These are phyloP conservation scores for Andrena dorsata DNA, from an alignment of 2,888 invertebrate species.

Conservation along the genomic window DNA sequence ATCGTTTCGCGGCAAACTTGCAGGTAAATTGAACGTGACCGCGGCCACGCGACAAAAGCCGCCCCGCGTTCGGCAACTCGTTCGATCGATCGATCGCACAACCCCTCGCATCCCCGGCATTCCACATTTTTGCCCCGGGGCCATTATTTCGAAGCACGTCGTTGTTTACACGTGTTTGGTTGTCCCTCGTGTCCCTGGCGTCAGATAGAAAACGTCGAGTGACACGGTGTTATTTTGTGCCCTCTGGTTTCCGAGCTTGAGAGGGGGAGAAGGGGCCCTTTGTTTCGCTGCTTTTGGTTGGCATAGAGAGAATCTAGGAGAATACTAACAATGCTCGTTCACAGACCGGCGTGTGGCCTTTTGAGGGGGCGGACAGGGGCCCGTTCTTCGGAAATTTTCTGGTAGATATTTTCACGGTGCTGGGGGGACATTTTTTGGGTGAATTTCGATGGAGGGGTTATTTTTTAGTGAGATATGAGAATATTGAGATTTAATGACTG, in stretches of 20 bases:
- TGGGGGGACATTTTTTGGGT: not conserved
- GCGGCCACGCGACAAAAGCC: constrained; percentile 42
- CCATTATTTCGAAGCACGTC: not conserved
- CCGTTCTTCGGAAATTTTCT: constrained; percentile 14
- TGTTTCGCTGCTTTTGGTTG: constrained; percentile 13
- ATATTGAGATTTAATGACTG: no score
- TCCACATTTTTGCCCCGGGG: not conserved
- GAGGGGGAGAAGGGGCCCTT: no score
- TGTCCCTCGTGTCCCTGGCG: not conserved
- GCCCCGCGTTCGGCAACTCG: not conserved
- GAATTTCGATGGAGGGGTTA: not conserved
- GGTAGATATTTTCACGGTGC: not conserved
- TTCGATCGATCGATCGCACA: not conserved
- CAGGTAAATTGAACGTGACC: constrained; percentile 55
- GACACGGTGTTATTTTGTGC: constrained; percentile 8
- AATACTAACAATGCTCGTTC: constrained; percentile 35
- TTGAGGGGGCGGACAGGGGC: not conserved
- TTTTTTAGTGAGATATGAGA: no score
- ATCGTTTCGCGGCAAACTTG: constrained; percentile 9
- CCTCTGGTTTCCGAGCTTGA: not conserved
- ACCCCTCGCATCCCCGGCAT: not conserved
- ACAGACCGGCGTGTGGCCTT: constrained; percentile 17
- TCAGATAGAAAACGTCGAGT: not conserved
- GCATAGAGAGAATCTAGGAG: constrained; percentile 5
- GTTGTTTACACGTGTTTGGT: constrained; percentile 3